These are phyloP conservation scores for Empidonax traillii DNA, from an alignment of 2,113 vertebrate species.

Conservation along the genomic window DNA sequence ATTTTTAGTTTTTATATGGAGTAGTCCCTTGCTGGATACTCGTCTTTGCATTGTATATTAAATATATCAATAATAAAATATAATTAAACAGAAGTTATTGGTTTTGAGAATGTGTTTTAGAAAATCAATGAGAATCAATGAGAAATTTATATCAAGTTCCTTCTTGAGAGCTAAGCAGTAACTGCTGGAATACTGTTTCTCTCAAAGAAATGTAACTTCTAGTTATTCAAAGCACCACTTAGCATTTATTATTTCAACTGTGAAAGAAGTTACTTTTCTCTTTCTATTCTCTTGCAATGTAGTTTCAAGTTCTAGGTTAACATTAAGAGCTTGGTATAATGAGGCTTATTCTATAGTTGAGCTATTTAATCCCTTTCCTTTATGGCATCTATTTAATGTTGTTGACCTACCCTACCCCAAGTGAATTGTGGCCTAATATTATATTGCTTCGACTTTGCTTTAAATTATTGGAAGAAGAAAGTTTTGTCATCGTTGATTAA, in stretches of 20 bases:
- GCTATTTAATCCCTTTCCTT: conserved; percentile 32
- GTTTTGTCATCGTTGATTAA: neutral
- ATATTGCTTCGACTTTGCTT: conserved; percentile 11
- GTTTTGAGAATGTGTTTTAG: neutral
- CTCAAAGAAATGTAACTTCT: neutral
- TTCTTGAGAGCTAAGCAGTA: neutral
- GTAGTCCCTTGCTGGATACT: neutral
- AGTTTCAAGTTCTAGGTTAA: conserved; percentile 9
- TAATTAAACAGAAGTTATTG: neutral
- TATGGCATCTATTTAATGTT: conserved; percentile 13
- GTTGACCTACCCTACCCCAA: conserved; percentile 16
- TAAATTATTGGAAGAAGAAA: conserved; percentile 6
- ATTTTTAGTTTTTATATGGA: neutral
- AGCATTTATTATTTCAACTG: neutral
- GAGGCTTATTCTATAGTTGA: neutral
- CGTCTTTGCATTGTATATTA: neutral
- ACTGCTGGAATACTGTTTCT: neutral
- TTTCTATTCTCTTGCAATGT: neutral
- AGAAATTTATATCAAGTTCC: neutral
- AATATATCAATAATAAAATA: neutral
- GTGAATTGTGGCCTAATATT: neutral
- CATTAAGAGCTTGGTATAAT: neutral
- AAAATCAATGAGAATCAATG: neutral
- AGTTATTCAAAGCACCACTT: neutral
- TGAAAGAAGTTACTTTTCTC: neutral